Evolutionary conservation across 2,888 invertebrate species (phyloP).

Genomic region (Lasius fuliginosus): DNA sequence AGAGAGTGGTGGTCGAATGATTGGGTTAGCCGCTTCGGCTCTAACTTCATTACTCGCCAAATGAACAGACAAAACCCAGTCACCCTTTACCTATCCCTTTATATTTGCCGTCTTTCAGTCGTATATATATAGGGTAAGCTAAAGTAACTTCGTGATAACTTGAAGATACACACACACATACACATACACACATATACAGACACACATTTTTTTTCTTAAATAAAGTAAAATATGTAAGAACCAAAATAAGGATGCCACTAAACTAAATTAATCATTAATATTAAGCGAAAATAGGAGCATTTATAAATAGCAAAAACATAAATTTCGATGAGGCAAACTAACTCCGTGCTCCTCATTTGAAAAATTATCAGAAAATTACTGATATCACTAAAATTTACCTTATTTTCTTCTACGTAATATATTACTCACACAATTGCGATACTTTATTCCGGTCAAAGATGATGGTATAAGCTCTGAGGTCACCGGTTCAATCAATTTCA

Average conservation of each 20-base stretch:
- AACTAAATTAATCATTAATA: background rate
- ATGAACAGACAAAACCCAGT: slow-evolving; percentile 80
- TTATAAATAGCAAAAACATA: background rate
- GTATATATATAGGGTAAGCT: slow-evolving; percentile 29
- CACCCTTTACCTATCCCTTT: slow-evolving; percentile 38
- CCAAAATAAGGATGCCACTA: background rate
- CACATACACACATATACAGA: no score
- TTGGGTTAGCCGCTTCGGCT: slow-evolving; percentile 82
- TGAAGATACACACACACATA: background rate
- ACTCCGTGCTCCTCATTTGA: background rate
- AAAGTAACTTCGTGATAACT: slow-evolving; percentile 25
- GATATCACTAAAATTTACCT: background rate
- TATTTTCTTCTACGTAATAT: background rate
- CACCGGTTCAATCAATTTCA: slow-evolving; percentile 80
- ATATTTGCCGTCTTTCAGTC: slow-evolving; percentile 29
- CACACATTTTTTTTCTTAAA: background rate
- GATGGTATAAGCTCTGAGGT: slow-evolving; percentile 72
- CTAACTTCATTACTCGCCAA: slow-evolving; percentile 83
- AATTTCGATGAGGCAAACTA: background rate
- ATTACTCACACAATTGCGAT: slow-evolving; percentile 35
- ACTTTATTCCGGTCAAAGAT: slow-evolving; percentile 77
- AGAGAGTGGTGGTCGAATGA: slow-evolving; percentile 80
- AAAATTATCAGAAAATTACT: slow-evolving; percentile 16
- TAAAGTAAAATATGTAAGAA: background rate
- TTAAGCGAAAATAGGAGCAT: background rate